Evolutionary conservation across 1,140 invertebrate genomes (phyloP).

Genomic region (Phenacoccus solenopsis): DNA sequence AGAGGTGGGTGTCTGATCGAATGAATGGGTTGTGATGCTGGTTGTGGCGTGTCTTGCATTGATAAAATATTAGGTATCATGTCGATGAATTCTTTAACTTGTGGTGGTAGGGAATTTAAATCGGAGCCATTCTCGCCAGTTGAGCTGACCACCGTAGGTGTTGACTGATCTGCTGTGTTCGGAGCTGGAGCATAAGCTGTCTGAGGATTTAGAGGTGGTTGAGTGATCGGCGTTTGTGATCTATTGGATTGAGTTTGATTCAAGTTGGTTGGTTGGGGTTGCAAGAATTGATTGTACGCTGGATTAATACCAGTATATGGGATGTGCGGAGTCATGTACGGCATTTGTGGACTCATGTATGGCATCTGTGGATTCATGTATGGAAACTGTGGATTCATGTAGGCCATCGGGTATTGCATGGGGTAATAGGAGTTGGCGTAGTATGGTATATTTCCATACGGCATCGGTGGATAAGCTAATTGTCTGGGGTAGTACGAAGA

Average conservation of each 20-base stretch:
- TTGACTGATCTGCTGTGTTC: background rate
- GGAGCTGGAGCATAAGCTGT: background rate
- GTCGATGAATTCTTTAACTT: conserved; percentile 8
- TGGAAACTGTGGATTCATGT: background rate
- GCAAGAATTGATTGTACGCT: no score
- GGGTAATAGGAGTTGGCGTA: no score
- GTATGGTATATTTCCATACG: no score
- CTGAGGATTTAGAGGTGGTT: background rate
- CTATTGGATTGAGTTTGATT: background rate
- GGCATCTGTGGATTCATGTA: no score
- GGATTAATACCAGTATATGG: no score
- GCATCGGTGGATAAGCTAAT: no score
- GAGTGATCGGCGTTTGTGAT: background rate
- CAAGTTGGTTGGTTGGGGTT: no score
- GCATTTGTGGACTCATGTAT: no score
- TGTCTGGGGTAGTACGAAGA: no score
- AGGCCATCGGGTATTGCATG: background rate
- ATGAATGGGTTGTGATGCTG: background rate
- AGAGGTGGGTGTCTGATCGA: background rate
- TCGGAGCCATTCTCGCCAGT: background rate
- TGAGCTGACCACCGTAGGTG: background rate
- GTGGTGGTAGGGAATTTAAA: background rate
- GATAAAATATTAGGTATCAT: conserved; percentile 7
- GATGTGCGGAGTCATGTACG: no score
- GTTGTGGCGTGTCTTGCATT: background rate